These are phyloP conservation scores for Brenthis hecate DNA, from an alignment of 2,888 invertebrate genomes.

Conservation along the genomic window DNA sequence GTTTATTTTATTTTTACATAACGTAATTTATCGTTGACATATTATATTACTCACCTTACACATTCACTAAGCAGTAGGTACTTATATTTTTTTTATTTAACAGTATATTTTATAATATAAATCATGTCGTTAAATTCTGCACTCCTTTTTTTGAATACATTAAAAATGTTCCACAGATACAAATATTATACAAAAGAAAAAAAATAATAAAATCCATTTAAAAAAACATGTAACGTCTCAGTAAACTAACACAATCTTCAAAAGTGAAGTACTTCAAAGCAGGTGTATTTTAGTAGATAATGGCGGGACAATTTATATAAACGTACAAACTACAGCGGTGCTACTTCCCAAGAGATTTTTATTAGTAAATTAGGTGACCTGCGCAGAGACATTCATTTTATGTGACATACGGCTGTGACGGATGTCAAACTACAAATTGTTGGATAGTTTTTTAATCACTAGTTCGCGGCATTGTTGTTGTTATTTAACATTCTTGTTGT, in stretches of 20 bases:
- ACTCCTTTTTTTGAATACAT: too few relatives aligned
- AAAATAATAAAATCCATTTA: too few relatives aligned
- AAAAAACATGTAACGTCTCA: too few relatives aligned
- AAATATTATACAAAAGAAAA: too few relatives aligned
- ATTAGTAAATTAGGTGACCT: constrained; percentile 75
- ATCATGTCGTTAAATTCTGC: too few relatives aligned
- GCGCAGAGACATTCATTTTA: constrained; percentile 47
- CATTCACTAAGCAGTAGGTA: too few relatives aligned
- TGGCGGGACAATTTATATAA: not conserved
- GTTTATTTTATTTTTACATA: too few relatives aligned
- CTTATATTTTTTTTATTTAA: too few relatives aligned
- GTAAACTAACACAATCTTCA: not conserved
- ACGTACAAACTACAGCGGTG: constrained; percentile 79
- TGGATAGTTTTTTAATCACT: not conserved
- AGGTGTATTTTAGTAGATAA: not conserved
- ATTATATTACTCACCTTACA: too few relatives aligned
- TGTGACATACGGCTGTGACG: constrained; percentile 40
- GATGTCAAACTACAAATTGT: constrained; percentile 31
- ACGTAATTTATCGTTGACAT: too few relatives aligned
- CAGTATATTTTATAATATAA: too few relatives aligned
- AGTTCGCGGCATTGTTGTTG: not conserved
- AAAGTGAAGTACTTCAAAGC: not conserved
- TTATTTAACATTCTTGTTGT: not conserved
- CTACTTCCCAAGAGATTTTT: constrained; percentile 63
- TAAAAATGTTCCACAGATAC: too few relatives aligned